These are phyloP conservation scores for Drosophila subpulchrella DNA, from an alignment of 1,140 invertebrate species.

Conservation along the genomic window DNA sequence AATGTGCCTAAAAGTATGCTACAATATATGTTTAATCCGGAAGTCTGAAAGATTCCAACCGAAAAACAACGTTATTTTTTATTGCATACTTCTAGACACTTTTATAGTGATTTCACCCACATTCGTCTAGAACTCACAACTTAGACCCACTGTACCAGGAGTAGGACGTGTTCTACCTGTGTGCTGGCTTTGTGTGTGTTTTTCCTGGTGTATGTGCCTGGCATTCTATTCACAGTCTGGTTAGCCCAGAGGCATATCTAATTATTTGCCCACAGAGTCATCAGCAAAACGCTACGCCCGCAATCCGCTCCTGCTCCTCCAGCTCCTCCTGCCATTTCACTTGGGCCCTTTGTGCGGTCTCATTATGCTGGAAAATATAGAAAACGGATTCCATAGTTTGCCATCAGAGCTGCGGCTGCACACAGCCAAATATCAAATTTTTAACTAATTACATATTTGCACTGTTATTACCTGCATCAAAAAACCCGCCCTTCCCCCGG, in stretches of 20 bases:
- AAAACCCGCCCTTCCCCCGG: background rate
- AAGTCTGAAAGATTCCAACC: no score
- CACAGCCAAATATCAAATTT: slow-evolving; percentile 14
- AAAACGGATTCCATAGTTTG: slow-evolving; percentile 49
- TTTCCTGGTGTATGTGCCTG: slow-evolving; percentile 18
- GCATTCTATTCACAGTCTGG: slow-evolving; percentile 56
- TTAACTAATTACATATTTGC: slow-evolving; percentile 53
- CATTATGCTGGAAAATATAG: slow-evolving; percentile 50
- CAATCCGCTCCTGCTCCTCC: background rate
- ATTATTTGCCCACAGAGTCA: slow-evolving; percentile 56
- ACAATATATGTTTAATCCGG: no score
- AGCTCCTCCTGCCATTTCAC: background rate
- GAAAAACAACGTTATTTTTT: no score
- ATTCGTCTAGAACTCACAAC: background rate
- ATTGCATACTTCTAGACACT: no score
- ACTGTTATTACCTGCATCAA: slow-evolving; percentile 39
- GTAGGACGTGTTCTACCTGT: slow-evolving; percentile 6
- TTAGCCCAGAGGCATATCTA: slow-evolving; percentile 61
- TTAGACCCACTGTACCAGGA: slow-evolving; percentile 11
- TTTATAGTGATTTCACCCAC: no score
- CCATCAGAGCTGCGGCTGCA: slow-evolving; percentile 12
- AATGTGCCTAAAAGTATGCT: no score
- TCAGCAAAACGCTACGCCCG: slow-evolving; percentile 32
- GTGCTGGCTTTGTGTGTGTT: background rate
- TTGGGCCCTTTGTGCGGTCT: slow-evolving; percentile 15